Base-by-base conservation (phyloP, 2,113 vertebrate genomes). In the Prietella phreatophila region DNA sequence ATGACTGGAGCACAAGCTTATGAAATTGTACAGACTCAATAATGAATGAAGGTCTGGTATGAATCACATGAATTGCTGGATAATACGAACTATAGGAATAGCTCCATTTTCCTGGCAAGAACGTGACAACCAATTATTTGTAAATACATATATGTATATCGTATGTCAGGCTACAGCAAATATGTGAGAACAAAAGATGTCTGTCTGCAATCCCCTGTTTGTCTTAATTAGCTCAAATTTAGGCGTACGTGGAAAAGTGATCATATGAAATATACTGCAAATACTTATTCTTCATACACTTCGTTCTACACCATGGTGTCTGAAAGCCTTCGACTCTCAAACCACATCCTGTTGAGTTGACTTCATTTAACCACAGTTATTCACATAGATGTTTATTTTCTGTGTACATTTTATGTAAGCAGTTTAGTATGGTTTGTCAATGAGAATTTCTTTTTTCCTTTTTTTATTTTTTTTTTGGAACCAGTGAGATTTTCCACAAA, bases 301-400 rank as follows among this genome's bases (percentile, higher is more conserved):
- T 50, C 60, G 73, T 33, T 83, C 58, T 47, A 61, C 63, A 75
- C 22, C 83, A 86, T 86, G 84, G 39, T 88, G 87, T 86, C 83
- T 88, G 36, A 80, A 80, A 87, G 56, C 17, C 61, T 80, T 56
- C 42, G 27, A 63, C 42, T 76, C 71, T 78, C 75, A 84, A 79
- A 82, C 67, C 89, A 90, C 82, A 85, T 88, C 89, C 65, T 84
- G 89, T 90, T 88, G 42, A 86, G 76, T 65, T 82, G 14, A 71
- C 85, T 79, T 83, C 78, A 86, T 67, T 86, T 9, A 71, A 87
- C 87, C 87, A 88, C 82, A 69, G 73, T 80, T 84, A 60, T 85
- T 80, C 60, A 65, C 36, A 61, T 60, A 10, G 71, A 85, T 55
- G 27, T 56, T 36, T 73, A 25, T 85, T 75, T 85, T 73, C 50